Conservation (phyloP, 2,888 invertebrate genomes). For the Timema podura region DNA sequence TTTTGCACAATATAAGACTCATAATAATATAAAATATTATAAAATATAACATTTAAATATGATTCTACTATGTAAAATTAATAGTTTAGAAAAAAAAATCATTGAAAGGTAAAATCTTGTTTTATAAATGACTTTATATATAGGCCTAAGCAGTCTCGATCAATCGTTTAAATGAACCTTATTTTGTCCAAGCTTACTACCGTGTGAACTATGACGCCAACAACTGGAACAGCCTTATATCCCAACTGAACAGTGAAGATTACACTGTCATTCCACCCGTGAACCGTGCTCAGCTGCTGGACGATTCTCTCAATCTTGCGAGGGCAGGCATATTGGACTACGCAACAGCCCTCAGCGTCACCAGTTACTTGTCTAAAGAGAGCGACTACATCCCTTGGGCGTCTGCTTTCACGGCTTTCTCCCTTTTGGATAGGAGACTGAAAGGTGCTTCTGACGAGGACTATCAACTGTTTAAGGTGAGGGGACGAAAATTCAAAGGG, state of each 20-base stretch:
- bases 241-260: constrained; percentile 15
- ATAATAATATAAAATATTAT: too few species aligned
- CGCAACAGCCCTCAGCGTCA: constrained; percentile 47
- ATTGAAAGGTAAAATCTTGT: neutral
- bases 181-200: constrained; percentile 41
- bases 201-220: constrained; percentile 55
- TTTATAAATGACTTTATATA: neutral
- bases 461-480: constrained; percentile 40
- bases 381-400: constrained; percentile 52
- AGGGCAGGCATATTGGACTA: constrained; percentile 45
- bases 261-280: constrained; percentile 44
- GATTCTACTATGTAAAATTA: too few species aligned
- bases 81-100: too few species aligned
- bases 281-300: constrained; percentile 54
- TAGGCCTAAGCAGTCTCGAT: too few species aligned
- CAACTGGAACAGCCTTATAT: constrained; percentile 48
- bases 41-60: too few species aligned
- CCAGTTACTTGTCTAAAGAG: constrained; percentile 49
- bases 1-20: too few species aligned
- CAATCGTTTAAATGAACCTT: too few species aligned
- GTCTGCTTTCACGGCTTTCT: constrained; percentile 45
- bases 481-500: too few species aligned
- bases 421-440: constrained; percentile 43
- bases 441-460: constrained; percentile 41
- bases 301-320: constrained; percentile 50